Conservation (phyloP, 2,888 invertebrate genomes). For the Dioctria rufipes region DNA sequence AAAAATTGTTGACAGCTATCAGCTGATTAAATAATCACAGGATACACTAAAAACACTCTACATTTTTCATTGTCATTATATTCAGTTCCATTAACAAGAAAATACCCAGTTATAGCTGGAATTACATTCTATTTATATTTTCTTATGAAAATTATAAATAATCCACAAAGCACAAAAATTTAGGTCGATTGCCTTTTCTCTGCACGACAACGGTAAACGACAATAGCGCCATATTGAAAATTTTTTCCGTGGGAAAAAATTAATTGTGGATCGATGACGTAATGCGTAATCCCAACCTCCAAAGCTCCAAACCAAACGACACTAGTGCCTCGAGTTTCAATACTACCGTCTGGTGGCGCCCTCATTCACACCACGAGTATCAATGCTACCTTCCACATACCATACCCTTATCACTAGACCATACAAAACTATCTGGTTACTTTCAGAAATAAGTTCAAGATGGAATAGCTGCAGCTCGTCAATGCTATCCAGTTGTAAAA, state of each 20-base stretch:
- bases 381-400: no score
- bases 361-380: no score
- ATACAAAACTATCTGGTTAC: no score
- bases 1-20: conserved; percentile 13
- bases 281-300: neutral
- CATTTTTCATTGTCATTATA: neutral
- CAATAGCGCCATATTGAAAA: conserved; percentile 31
- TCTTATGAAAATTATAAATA: neutral
- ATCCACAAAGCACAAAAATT: neutral
- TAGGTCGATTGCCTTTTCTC: conserved; percentile 15
- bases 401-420: no score
- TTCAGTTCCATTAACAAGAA: neutral
- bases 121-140: neutral
- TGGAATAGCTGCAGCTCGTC: no score
- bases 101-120: neutral
- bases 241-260: neutral
- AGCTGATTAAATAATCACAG: conserved; percentile 42
- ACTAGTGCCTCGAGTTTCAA: no score
- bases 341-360: no score
- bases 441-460: no score
- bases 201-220: neutral
- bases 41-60: neutral
- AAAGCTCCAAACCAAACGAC: no score
- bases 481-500: no score
- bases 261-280: conserved; percentile 18